These are phyloP conservation scores for Glandiceps talaboti DNA, from an alignment of 53 echinoderm and acorn worm species.

Conservation along the genomic window DNA sequence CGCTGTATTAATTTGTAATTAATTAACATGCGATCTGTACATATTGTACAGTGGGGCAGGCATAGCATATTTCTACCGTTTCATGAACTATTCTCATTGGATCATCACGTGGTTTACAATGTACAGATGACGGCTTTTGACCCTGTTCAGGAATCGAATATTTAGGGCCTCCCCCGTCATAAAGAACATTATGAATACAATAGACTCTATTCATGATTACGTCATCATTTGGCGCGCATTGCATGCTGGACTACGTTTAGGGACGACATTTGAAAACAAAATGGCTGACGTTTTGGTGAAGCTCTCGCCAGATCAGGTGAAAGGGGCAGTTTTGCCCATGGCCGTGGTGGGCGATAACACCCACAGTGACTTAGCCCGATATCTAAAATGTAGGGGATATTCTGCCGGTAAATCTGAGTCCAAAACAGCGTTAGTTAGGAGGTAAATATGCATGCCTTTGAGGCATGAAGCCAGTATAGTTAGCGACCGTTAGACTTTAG, in stretches of 20 bases:
- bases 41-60: too few relatives aligned
- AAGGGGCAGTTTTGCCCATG: conserved; percentile 1
- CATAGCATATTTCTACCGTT: too few relatives aligned
- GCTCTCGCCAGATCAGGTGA: not conserved
- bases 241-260: not conserved
- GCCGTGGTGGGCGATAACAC: not conserved
- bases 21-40: too few relatives aligned
- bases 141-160: not conserved
- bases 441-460: not conserved
- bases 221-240: not conserved
- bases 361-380: not conserved
- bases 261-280: not conserved
- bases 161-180: too few relatives aligned
- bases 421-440: not conserved
- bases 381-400: not conserved
- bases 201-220: not conserved
- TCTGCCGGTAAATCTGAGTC: not conserved
- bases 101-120: too few relatives aligned
- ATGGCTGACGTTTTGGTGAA: not conserved
- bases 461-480: not conserved
- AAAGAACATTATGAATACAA: too few relatives aligned
- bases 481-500: too few relatives aligned
- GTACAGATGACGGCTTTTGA: too few relatives aligned
- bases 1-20: too few relatives aligned
- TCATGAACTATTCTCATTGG: too few relatives aligned